Base-by-base conservation (phyloP, 1,140 invertebrate genomes). In the Semibalanus balanoides region DNA sequence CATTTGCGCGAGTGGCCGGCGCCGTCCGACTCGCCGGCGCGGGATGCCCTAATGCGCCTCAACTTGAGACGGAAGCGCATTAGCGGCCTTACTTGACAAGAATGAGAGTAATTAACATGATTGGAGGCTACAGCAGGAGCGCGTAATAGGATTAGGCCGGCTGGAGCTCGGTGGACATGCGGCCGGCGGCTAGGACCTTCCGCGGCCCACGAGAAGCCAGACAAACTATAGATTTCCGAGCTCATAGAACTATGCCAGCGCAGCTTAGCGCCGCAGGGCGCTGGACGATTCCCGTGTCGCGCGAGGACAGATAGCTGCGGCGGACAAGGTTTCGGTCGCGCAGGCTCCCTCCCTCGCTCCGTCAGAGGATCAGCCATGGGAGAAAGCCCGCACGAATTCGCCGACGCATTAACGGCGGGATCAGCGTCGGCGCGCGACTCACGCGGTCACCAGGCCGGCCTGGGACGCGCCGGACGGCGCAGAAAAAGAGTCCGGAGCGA, bases 91-190 rank as follows among this genome's bases (percentile, higher is more conserved):
- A 64, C 51, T 25, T 64, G 51, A 64, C 51, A 64, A 64, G 51
- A 64, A 64, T 64, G 51, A 64, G 22, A 64, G 51, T 64, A 64
- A 64, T 64, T 64, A 64, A 64, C 51, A 64, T 64, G 51, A 64
- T 64, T 64, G 51, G 51, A 64, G 51, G 51, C 51, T 64, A 64
- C 51, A 64, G 51, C 14, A 25, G 51, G 51, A 64, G 51, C 51
- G 22, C 51, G 14, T 64, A 64, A 64, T 64, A 64, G 51, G 51
- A 64, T 64, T 64, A 64, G 14, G 51, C 14, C 51, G 14, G 22
- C 11, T 25, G 51, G 51, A 25, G 22, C 51, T 25, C 1, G 51
- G 51, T 64, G 51, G 51, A 64, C 51, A 64, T 64, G 51, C 22
- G 51, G 51, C 9, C 51, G 51, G 22, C 51, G 51, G 51, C 51